Evolutionary conservation across 1,140 invertebrate genomes (phyloP).

Genomic region (Psilanteris sp.): DNA sequence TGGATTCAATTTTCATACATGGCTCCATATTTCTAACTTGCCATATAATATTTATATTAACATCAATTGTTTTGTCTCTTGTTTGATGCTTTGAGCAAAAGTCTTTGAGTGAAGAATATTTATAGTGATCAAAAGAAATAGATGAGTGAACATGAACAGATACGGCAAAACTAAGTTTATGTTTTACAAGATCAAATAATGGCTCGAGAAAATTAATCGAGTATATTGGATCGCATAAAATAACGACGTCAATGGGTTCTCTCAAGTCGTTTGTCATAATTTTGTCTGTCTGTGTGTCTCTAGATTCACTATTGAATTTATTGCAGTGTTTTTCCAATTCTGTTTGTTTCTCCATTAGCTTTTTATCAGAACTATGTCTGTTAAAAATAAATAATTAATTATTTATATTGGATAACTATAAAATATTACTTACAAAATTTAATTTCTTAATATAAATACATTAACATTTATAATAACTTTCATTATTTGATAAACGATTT

Average conservation of each 20-base stretch:
- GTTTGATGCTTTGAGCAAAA: conserved; percentile 64
- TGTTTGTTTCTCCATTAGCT: conserved; percentile 15
- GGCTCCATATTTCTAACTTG: conserved; percentile 76
- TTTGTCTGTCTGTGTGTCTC: too few relatives aligned
- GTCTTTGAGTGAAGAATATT: conserved; percentile 22
- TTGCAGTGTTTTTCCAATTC: conserved; percentile 36
- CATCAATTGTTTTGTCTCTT: conserved; percentile 27
- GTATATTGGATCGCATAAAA: conserved; percentile 79
- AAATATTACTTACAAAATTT: neutral
- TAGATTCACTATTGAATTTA: conserved; percentile 20
- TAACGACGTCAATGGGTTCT: conserved; percentile 67
- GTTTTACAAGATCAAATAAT: conserved; percentile 70
- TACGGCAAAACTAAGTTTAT: conserved; percentile 65
- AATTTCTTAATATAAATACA: neutral
- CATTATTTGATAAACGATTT: too few relatives aligned
- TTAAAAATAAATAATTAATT: conserved; percentile 33
- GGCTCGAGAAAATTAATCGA: conserved; percentile 77
- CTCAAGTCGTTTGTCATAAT: too few relatives aligned
- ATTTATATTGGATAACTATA: too few relatives aligned
- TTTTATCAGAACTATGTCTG: conserved; percentile 48
- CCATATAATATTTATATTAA: conserved; percentile 79
- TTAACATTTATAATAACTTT: too few relatives aligned
- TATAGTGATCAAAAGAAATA: conserved; percentile 16
- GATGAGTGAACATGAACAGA: conserved; percentile 78
- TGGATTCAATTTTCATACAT: conserved; percentile 70